Evolutionary conservation across 2,797 vertebrate species (phyloP).

Genomic region (Hippoglossus hippoglossus): DNA sequence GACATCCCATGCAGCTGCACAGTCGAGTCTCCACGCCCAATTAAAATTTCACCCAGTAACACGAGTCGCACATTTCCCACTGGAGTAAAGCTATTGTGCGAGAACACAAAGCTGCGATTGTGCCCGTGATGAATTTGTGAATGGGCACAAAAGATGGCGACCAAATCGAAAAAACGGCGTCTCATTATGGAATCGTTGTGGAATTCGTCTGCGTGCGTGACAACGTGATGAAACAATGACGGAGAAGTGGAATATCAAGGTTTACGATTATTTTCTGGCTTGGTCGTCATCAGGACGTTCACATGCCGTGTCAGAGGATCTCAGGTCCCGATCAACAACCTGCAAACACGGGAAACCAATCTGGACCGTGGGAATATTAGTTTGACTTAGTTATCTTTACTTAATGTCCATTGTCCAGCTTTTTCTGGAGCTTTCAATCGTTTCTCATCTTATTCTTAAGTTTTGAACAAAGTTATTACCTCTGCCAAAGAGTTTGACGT

Average conservation of each 20-base stretch:
- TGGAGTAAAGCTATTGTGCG: conserved; percentile 61
- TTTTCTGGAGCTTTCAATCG: too few species aligned
- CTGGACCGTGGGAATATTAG: too few species aligned
- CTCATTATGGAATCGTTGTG: conserved; percentile 19
- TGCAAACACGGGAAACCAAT: too few species aligned
- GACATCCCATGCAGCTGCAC: conserved; percentile 20
- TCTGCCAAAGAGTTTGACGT: too few species aligned
- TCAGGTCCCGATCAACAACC: too few species aligned
- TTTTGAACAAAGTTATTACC: too few species aligned
- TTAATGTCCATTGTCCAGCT: too few species aligned
- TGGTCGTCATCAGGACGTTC: not conserved
- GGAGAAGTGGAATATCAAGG: not conserved
- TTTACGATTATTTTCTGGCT: not conserved
- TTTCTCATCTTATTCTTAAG: too few species aligned
- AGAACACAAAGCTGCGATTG: conserved; percentile 56
- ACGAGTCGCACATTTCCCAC: conserved; percentile 52
- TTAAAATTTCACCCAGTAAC: conserved; percentile 61
- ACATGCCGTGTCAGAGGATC: too few species aligned
- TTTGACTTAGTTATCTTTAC: too few species aligned
- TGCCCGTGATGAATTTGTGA: conserved; percentile 46
- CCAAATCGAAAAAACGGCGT: not conserved
- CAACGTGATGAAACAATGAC: not conserved
- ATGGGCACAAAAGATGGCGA: conserved; percentile 49
- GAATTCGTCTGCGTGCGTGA: conserved; percentile 16
- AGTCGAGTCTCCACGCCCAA: conserved; percentile 54